These are phyloP conservation scores for Rostratula benghalensis DNA, from an alignment of 2,113 vertebrate genomes.

Conservation along the genomic window DNA sequence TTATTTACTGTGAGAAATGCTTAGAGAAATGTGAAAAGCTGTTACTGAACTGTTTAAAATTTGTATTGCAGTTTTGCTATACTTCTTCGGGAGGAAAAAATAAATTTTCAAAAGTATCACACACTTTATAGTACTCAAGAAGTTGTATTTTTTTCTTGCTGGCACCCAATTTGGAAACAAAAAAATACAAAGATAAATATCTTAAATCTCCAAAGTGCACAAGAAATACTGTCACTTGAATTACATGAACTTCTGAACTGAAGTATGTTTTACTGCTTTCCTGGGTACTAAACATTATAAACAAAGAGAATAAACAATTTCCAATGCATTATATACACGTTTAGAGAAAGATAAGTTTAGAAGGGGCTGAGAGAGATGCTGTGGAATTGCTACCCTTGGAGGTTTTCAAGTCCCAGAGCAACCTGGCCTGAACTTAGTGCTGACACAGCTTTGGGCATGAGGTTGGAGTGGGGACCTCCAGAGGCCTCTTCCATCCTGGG, in stretches of 20 bases:
- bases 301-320: neutral
- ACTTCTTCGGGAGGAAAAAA: neutral
- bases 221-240: neutral
- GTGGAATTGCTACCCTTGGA: neutral
- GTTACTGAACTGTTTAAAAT: neutral
- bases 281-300: neutral
- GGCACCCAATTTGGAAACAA: neutral
- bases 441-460: neutral
- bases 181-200: neutral
- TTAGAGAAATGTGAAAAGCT: neutral
- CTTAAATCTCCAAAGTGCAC: neutral
- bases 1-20: neutral
- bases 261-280: neutral
- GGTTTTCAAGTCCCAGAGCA: neutral
- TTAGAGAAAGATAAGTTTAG: neutral
- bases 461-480: neutral
- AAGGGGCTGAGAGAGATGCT: neutral
- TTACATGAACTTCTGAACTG: neutral
- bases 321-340: neutral
- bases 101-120: neutral
- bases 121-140: neutral
- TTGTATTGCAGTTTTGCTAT: neutral
- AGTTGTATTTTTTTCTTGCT: neutral
- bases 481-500: neutral
- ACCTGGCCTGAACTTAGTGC: neutral